Evolutionary conservation across 2,113 vertebrate species (phyloP).

Genomic region (Andinoacara biseriatus): DNA sequence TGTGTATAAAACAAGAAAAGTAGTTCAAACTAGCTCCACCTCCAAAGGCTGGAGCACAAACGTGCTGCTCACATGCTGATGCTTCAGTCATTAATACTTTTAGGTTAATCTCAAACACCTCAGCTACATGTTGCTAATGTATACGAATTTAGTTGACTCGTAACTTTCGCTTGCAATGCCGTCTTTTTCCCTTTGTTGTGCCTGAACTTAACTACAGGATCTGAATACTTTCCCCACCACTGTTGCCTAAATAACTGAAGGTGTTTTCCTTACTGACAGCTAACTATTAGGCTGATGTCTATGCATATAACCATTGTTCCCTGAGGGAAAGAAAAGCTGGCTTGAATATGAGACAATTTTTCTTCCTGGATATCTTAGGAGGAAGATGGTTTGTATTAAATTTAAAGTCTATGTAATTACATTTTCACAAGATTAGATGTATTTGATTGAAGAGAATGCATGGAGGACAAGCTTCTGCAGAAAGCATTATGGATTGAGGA

Average conservation of each 20-base stretch:
- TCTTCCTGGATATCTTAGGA: not conserved
- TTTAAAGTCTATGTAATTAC: not conserved
- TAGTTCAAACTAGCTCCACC: not conserved
- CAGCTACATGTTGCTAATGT: not conserved
- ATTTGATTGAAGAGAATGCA: not conserved
- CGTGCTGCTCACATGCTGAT: accelerated
- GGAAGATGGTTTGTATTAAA: not conserved
- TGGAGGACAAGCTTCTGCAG: not conserved
- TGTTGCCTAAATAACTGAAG: not conserved
- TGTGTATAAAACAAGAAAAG: not conserved
- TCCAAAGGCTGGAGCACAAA: not conserved
- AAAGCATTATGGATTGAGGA: not conserved
- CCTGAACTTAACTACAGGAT: not conserved
- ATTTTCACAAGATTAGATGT: not conserved
- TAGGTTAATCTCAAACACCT: not conserved
- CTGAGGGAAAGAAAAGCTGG: not conserved
- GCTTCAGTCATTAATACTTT: not conserved
- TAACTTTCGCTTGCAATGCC: not conserved
- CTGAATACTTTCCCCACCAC: not conserved
- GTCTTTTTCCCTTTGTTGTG: not conserved
- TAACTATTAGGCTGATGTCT: not conserved
- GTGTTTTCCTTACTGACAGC: not conserved
- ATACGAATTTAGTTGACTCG: not conserved
- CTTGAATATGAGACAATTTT: not conserved
- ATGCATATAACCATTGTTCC: not conserved